Conservation (phyloP, 2,797 vertebrate genomes). For the Amazona finschi region DNA sequence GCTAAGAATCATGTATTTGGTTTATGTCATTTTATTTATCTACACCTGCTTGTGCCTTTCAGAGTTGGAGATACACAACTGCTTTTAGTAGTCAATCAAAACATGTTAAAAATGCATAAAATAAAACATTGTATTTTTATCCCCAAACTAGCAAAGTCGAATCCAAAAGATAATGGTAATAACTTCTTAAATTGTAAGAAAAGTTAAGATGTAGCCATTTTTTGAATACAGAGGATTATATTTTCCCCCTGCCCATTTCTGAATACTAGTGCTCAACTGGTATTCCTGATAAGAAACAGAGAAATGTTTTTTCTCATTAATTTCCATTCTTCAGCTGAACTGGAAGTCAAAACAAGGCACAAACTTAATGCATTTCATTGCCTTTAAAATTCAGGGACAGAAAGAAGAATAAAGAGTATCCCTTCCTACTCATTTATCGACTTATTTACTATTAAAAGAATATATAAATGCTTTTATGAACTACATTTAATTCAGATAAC, state of each 20-base stretch:
- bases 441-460: neutral
- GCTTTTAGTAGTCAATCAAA: neutral
- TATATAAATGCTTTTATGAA: neutral
- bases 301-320: neutral
- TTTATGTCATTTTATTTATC: neutral
- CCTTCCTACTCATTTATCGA: neutral
- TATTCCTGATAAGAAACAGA: neutral
- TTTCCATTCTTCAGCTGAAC: neutral
- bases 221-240: neutral
- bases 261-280: neutral
- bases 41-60: neutral
- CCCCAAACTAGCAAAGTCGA: neutral
- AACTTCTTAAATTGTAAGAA: neutral
- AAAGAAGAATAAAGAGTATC: neutral
- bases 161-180: neutral
- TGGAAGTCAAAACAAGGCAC: neutral
- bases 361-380: neutral
- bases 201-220: neutral
- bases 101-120: neutral
- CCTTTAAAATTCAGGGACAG: neutral
- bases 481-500: neutral
- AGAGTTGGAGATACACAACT: neutral
- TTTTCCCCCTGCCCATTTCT: neutral
- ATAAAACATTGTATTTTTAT: neutral
- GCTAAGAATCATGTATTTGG: neutral